Conservation (phyloP, 2,113 vertebrate genomes). For the Salminus brasiliensis region DNA sequence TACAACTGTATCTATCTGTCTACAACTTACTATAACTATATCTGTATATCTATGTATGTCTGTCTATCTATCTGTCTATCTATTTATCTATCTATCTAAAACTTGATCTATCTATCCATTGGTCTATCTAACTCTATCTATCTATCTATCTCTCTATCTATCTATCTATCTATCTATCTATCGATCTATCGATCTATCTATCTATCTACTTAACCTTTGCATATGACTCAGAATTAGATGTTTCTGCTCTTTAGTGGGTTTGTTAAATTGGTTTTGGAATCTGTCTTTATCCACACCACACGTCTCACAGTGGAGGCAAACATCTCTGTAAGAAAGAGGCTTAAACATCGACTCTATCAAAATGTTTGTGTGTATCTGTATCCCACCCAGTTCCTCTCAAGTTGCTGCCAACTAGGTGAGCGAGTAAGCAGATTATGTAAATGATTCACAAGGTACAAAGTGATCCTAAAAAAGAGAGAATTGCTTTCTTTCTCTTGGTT, state of each 20-base stretch:
- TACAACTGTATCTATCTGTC: too few species aligned
- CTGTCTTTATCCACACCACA: background rate
- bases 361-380: background rate
- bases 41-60: too few species aligned
- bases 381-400: conserved; percentile 8
- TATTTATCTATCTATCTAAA: too few species aligned
- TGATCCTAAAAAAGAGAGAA: conserved; percentile 14
- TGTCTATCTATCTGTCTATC: too few species aligned
- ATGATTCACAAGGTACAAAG: conserved; percentile 30
- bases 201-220: background rate
- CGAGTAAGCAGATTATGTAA: conserved; percentile 41
- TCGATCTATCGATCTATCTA: background rate
- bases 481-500: background rate
- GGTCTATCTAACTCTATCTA: background rate
- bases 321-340: background rate
- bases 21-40: too few species aligned
- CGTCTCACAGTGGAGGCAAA: too few species aligned
- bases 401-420: conserved; percentile 34
- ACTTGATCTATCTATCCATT: too few species aligned
- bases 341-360: too few species aligned
- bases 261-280: background rate
- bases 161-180: background rate
- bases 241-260: background rate
- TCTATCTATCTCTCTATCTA: too few species aligned
- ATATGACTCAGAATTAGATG: too few species aligned